A percentile compares a stretch with the other conserved stretches of the same genome.
Evolutionary conservation across 2,113 vertebrate species (phyloP).

Genomic region (Pteropus alecto): DNA sequence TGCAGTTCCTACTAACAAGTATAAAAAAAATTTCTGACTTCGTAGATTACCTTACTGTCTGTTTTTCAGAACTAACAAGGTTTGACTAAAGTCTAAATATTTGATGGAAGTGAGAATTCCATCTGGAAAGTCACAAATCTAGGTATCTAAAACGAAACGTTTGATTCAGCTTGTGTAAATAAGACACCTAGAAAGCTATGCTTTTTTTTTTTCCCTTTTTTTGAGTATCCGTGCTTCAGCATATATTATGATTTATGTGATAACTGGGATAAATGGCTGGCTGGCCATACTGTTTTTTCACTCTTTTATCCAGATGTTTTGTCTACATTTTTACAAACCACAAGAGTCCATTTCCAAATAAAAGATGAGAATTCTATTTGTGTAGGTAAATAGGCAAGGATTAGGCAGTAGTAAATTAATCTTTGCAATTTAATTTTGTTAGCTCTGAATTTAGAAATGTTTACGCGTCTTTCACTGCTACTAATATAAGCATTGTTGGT

Average conservation of each 20-base stretch:
- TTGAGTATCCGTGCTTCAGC: background rate
- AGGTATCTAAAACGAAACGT: background rate
- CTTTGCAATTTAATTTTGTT: slow-evolving; percentile 6
- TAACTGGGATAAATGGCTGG: background rate
- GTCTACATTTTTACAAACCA: background rate
- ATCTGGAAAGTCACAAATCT: background rate
- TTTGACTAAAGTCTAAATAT: background rate
- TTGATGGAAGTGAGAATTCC: background rate
- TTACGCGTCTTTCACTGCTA: background rate
- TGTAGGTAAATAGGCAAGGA: background rate
- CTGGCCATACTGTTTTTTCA: background rate
- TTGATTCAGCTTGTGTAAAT: background rate
- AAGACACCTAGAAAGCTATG: background rate
- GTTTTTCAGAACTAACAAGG: background rate
- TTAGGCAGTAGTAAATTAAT: background rate
- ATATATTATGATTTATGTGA: background rate
- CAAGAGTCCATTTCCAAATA: background rate
- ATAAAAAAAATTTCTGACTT: background rate
- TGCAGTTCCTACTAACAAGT: background rate
- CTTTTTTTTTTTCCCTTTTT: background rate
- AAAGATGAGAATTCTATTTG: background rate
- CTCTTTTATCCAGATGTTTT: background rate
- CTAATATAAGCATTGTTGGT: background rate
- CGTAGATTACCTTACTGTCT: background rate
- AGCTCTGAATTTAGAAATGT: background rate